A percentile compares a stretch with the other conserved stretches of the same genome.
Evolutionary conservation across 1,140 invertebrate genomes (phyloP).

Genomic region (Diabrotica virgifera): DNA sequence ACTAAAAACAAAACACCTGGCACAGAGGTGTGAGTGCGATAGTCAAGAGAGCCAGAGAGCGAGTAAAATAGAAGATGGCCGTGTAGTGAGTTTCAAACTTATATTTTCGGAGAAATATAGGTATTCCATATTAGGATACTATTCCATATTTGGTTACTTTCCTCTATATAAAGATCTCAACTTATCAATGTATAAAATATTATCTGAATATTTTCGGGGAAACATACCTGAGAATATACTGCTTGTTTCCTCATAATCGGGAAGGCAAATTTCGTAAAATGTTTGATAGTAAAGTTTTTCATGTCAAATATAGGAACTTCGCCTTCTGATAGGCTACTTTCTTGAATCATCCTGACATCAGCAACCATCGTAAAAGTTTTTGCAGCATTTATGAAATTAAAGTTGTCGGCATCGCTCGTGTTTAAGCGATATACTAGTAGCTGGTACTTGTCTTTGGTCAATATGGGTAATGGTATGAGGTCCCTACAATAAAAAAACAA

Average conservation of each 20-base stretch:
- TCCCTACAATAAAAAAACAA: no score
- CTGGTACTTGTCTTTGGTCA: conserved; percentile 28
- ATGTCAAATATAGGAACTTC: conserved; percentile 71
- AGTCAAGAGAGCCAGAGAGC: no score
- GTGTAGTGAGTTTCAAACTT: no score
- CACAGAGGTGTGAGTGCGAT: no score
- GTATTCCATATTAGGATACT: no score
- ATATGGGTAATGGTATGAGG: no score
- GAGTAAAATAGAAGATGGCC: no score
- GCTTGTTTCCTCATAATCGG: conserved; percentile 64
- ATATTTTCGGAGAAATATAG: no score
- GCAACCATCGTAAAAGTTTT: conserved; percentile 69
- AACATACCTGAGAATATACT: conserved; percentile 58
- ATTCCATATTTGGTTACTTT: no score
- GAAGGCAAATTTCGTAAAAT: conserved; percentile 62
- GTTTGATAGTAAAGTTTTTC: conserved; percentile 58
- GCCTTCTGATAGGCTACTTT: conserved; percentile 56
- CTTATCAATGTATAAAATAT: no score
- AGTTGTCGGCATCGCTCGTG: conserved; percentile 59
- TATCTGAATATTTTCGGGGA: neutral
- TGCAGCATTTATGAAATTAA: conserved; percentile 63
- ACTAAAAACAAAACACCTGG: no score
- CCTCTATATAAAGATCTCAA: no score
- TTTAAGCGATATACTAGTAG: conserved; percentile 58
- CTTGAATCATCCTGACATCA: conserved; percentile 59